These are phyloP conservation scores for Nipponacmea schrenckii DNA, from an alignment of 2,888 invertebrate species.

Conservation along the genomic window DNA sequence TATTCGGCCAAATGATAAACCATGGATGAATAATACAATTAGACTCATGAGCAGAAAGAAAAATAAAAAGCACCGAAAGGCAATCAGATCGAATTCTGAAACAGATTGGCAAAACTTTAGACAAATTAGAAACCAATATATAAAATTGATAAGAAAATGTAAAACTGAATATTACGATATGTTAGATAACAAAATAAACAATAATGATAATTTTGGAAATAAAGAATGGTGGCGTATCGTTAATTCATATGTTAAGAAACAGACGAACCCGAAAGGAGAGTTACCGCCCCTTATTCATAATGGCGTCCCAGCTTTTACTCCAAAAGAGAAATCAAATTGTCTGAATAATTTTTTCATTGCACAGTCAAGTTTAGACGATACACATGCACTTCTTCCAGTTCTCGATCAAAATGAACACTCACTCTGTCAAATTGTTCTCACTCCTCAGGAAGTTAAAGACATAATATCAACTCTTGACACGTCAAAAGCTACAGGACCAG, in stretches of 20 bases:
- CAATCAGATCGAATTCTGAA: background rate
- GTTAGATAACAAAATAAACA: background rate
- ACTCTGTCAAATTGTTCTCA: slow-evolving; percentile 1
- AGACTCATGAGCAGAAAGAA: too few species aligned
- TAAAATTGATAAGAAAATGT: background rate
- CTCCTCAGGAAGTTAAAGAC: too few species aligned
- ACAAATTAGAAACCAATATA: background rate
- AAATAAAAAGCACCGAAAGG: background rate
- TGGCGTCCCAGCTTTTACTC: background rate
- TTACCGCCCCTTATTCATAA: background rate
- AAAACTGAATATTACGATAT: background rate
- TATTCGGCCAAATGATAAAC: too few species aligned
- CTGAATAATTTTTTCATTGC: slow-evolving; percentile 11
- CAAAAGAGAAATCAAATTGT: background rate
- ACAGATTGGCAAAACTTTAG: background rate
- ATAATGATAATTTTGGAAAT: too few species aligned
- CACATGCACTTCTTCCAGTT: background rate
- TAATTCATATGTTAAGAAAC: background rate
- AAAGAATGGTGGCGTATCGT: background rate
- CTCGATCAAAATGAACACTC: background rate
- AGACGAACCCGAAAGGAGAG: background rate
- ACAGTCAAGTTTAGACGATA: slow-evolving; percentile 12
- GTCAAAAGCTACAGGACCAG: slow-evolving; percentile 6
- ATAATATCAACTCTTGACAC: background rate
- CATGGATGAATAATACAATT: too few species aligned